Evolutionary conservation across 2,888 invertebrate species (phyloP), one percentile per base, ranked within the genome.

Genomic region (Nemurella pictetii): DNA sequence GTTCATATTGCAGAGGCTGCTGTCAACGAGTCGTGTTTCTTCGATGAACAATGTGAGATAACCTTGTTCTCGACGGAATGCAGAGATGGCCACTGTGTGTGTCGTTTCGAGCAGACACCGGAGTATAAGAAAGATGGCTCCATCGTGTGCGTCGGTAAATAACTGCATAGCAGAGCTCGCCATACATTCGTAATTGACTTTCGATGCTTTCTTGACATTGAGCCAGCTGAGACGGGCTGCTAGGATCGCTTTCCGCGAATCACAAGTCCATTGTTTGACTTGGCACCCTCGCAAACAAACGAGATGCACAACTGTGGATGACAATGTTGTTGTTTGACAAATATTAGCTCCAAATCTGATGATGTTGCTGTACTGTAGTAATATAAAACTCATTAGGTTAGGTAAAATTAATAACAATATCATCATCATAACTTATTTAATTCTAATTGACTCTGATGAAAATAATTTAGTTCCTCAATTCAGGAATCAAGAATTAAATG

Each of bases 1-100:
- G 2, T 55, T 55, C 55, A 29, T n/a, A 0, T 93, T 93, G 55
- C 93, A 97, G 96, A 93, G 90, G 95, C 94, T 83, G 93, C 93
- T 87, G 94, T 96, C 88, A 96, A 96, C 92, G 96, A 96, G 89
- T 93, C 95, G 80, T 97, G 96, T 89, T 93, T 93, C 89, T 97
- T 96, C 92, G 94, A 94, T 90, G 96, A 96, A 89, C 96, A 97
- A 91, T 96, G 96, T 91, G 96, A 96, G 89, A 92, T 92, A 86
- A 92, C 92, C 87, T 94, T 94, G 87, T 92, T 92, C 88, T 94
- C 94, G 91, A 96, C 96, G 35, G 95, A 95, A 90, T 96, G 96
- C 90, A 92, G 94, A 86, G 96, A 96, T 90, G 94, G 94, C 30
- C 92, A 95, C 2, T 96, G 96, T 90, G 92, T 93, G 83, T 97